A percentile compares a stretch with the other conserved stretches of the same genome.
Evolutionary conservation across 2,797 vertebrate species (phyloP).

Genomic region (Buphagus erythrorhynchus): DNA sequence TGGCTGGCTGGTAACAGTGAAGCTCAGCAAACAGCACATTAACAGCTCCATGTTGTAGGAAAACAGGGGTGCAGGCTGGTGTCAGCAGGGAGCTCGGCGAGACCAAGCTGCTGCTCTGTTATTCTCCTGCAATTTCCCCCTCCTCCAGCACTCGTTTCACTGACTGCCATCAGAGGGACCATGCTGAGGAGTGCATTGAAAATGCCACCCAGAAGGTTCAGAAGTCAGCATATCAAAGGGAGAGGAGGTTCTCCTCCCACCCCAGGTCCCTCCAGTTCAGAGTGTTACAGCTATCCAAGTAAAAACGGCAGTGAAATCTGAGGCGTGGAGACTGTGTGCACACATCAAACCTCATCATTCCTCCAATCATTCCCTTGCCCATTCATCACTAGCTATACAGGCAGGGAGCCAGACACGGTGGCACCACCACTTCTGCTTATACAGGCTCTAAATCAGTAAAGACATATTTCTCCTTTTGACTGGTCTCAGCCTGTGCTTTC

Average conservation of each 20-base stretch:
- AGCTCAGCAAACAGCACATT: not conserved
- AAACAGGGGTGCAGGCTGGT: not conserved
- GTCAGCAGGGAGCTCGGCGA: not conserved
- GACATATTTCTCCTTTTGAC: constrained; percentile 46
- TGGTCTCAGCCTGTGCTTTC: constrained; percentile 25
- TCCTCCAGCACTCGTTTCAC: not conserved
- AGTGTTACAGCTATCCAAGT: not conserved
- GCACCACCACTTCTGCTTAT: constrained; percentile 74
- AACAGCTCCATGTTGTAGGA: not conserved
- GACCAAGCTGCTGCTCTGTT: not conserved
- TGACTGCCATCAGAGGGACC: fast-evolving
- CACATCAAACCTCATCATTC: constrained; percentile 59
- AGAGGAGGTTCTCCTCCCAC: not conserved
- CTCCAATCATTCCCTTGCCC: constrained; percentile 46
- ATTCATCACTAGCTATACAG: constrained; percentile 65
- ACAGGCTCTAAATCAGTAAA: constrained; percentile 64
- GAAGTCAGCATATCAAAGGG: constrained; percentile 20
- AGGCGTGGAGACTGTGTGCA: constrained; percentile 38
- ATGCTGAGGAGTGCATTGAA: not conserved
- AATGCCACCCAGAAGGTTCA: constrained; percentile 42
- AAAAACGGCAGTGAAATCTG: constrained; percentile 46
- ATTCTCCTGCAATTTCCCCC: not conserved
- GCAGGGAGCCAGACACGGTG: constrained; percentile 72
- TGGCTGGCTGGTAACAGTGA: not conserved
- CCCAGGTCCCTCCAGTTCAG: not conserved